Percentiles rank a stretch among this genome's conserved stretches.
Evolutionary conservation across 2,797 vertebrate genomes (phyloP).

Genomic region (Manis crassicaudata): DNA sequence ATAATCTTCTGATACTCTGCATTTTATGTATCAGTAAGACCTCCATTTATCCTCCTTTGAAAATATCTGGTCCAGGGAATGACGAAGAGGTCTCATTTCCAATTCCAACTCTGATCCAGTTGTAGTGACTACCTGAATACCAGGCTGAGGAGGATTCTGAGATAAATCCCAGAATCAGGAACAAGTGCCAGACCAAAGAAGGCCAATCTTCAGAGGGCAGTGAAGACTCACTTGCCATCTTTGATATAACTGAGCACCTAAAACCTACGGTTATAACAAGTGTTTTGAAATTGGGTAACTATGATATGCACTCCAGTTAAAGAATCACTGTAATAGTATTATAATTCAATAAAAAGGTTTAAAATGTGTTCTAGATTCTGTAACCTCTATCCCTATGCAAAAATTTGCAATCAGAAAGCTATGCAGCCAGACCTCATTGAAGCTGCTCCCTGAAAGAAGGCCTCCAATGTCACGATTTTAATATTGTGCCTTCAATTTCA

Average conservation of each 20-base stretch:
- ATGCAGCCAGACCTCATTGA: background rate
- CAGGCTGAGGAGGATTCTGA: background rate
- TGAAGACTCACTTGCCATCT: background rate
- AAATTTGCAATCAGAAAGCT: conserved; percentile 19
- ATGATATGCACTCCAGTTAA: background rate
- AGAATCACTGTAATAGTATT: background rate
- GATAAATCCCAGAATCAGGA: background rate
- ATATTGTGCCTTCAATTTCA: background rate
- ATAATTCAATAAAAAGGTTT: background rate
- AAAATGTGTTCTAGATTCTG: background rate
- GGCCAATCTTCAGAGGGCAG: background rate
- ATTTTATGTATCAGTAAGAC: background rate
- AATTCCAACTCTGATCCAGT: background rate
- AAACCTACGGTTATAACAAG: background rate
- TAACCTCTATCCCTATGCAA: background rate
- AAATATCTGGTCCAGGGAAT: background rate
- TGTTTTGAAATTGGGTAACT: conserved; percentile 15
- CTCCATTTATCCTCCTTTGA: background rate
- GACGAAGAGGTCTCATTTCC: background rate
- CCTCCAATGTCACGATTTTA: background rate
- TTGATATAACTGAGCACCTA: background rate
- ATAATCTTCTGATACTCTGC: background rate
- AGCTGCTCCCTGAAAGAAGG: background rate
- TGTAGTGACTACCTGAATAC: background rate
- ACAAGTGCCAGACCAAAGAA: background rate